Conservation (phyloP, 1,140 invertebrate species). For the Chironomus tepperi region DNA sequence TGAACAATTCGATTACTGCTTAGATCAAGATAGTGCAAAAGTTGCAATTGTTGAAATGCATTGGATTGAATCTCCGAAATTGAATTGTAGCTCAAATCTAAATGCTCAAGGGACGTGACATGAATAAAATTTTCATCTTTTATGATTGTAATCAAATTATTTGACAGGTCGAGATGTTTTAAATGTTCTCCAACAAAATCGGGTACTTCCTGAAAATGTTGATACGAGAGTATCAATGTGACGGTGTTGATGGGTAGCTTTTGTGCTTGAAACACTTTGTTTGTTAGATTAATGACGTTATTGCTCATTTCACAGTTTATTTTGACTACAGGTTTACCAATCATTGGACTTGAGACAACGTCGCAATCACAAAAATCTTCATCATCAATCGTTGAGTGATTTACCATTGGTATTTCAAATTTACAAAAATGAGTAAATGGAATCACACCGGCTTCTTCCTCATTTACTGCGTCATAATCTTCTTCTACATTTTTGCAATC, state of each 20-base stretch:
- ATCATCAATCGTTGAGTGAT: neutral
- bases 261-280: conserved; percentile 3
- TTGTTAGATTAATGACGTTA: neutral
- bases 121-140: neutral
- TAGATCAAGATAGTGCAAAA: neutral
- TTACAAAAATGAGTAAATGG: neutral
- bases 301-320: conserved; percentile 6
- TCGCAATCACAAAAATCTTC: conserved; percentile 16
- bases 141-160: neutral
- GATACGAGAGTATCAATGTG: neutral
- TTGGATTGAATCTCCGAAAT: neutral
- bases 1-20: neutral
- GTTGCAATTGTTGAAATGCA: neutral
- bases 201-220: neutral
- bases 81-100: neutral
- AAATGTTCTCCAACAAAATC: neutral
- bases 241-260: neutral
- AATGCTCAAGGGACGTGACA: neutral
- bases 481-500: neutral
- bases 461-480: conserved; percentile 5
- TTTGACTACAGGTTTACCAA: neutral
- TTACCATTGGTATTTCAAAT: neutral
- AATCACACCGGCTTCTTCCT: neutral
- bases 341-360: neutral
- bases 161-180: neutral